These are phyloP conservation scores for Metallyticus violacea DNA, from an alignment of 2,888 invertebrate genomes.

Conservation along the genomic window DNA sequence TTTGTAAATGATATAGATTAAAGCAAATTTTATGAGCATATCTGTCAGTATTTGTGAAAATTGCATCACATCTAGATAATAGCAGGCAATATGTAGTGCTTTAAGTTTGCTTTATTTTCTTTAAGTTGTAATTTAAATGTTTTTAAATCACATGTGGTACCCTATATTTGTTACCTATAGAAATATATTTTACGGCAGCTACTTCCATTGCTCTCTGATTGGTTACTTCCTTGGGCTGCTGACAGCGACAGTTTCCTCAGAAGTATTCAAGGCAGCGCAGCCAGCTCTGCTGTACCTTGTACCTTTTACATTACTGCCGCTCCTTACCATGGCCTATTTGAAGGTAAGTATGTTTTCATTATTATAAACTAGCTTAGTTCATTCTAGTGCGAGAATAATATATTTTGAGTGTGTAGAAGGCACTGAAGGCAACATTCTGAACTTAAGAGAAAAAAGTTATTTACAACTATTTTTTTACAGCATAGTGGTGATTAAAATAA, in stretches of 20 bases:
- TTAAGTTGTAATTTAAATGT: neutral
- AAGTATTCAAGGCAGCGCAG: constrained; percentile 97
- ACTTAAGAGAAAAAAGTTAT: no score
- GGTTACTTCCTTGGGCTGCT: constrained; percentile 95
- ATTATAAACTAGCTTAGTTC: no score
- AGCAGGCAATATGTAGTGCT: no score
- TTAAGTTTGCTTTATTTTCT: neutral
- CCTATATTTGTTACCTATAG: neutral
- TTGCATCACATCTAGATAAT: no score
- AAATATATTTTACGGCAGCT: constrained; percentile 56
- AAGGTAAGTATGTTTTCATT: no score
- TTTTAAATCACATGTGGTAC: neutral
- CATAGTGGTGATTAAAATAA: no score
- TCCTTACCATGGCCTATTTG: constrained; percentile 96
- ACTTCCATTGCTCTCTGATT: constrained; percentile 97
- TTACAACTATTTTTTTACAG: no score
- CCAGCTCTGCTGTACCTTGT: constrained; percentile 96
- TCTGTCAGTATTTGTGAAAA: neutral
- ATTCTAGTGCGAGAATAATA: no score
- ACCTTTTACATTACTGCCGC: constrained; percentile 93
- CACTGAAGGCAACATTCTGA: no score
- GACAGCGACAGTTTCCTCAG: constrained; percentile 95
- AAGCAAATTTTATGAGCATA: no score
- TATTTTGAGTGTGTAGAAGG: no score
- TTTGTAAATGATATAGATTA: no score